phyloP scores from a whole-genome alignment of 30 jellyfish, hydroid and myxozoan genomes.

The Chrysaora quinquecirrha region DNA sequence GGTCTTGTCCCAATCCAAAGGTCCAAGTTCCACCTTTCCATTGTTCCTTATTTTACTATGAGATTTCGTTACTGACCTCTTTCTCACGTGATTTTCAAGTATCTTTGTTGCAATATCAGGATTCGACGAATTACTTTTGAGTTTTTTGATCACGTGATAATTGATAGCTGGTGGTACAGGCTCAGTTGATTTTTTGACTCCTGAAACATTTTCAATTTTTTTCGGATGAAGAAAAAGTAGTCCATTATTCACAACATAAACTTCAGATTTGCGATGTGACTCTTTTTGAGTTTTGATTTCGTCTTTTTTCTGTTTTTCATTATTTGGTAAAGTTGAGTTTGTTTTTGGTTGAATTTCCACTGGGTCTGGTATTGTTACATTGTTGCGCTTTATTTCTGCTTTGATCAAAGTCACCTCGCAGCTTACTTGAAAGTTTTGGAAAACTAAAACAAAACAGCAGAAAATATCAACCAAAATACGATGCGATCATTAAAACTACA shows the following conservation, averaged over 20 bases:
- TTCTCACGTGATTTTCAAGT: conserved; percentile 37
- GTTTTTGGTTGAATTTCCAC: background rate
- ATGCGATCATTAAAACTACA: too few relatives aligned
- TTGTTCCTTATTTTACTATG: too few relatives aligned
- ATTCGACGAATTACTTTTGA: conserved; percentile 14
- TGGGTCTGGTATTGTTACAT: conserved; percentile 18
- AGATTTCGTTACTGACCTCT: conserved; percentile 58
- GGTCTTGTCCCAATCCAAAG: background rate
- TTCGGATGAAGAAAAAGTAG: conserved; percentile 60
- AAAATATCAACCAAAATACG: too few relatives aligned
- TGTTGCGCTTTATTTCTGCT: conserved; percentile 44
- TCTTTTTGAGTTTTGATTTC: background rate
- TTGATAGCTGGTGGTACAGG: conserved; percentile 50
- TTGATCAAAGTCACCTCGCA: conserved; percentile 40
- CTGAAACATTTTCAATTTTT: conserved; percentile 32
- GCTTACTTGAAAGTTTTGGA: background rate
- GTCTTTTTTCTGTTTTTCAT: background rate
- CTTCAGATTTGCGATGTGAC: conserved; percentile 58
- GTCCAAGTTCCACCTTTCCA: background rate
- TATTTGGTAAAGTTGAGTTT: background rate
- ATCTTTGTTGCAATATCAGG: conserved; percentile 1
- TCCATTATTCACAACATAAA: conserved; percentile 69
- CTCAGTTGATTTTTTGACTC: conserved; percentile 56
- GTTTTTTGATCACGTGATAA: conserved; percentile 55
- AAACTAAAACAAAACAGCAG: too few relatives aligned